Evolutionary conservation across 2,888 invertebrate genomes (phyloP).

Genomic region (Eupithecia insigniata): DNA sequence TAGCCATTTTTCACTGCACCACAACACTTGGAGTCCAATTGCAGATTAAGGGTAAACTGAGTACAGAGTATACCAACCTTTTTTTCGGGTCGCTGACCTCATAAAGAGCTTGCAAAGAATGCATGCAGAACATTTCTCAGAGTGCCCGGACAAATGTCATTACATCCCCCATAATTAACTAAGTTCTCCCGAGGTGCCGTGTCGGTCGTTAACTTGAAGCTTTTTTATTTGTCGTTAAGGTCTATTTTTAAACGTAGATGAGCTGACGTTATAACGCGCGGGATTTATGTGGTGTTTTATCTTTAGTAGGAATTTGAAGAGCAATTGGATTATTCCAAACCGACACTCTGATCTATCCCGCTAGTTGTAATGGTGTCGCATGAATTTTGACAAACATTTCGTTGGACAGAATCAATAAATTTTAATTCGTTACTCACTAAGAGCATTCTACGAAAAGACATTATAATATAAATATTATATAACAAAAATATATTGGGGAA

Average conservation of each 20-base stretch:
- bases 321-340: neutral
- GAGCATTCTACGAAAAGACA: too few relatives aligned
- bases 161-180: slow-evolving; percentile 21
- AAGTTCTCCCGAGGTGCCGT: slow-evolving; percentile 26
- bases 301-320: neutral
- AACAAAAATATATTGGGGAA: too few relatives aligned
- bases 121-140: neutral
- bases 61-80: neutral
- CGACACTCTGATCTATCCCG: neutral
- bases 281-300: neutral
- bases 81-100: neutral
- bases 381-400: too few relatives aligned
- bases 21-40: too few relatives aligned
- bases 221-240: slow-evolving; percentile 21
- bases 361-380: neutral
- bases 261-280: neutral
- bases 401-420: too few relatives aligned
- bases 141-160: slow-evolving; percentile 17
- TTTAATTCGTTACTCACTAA: too few relatives aligned
- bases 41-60: too few relatives aligned
- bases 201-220: slow-evolving; percentile 22
- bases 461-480: too few relatives aligned
- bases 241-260: slow-evolving; percentile 10
- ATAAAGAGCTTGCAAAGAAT: neutral
- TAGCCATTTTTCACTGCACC: too few relatives aligned